phyloP scores from a whole-genome alignment of 2,888 invertebrate species.

The Drosophila conformis region DNA sequence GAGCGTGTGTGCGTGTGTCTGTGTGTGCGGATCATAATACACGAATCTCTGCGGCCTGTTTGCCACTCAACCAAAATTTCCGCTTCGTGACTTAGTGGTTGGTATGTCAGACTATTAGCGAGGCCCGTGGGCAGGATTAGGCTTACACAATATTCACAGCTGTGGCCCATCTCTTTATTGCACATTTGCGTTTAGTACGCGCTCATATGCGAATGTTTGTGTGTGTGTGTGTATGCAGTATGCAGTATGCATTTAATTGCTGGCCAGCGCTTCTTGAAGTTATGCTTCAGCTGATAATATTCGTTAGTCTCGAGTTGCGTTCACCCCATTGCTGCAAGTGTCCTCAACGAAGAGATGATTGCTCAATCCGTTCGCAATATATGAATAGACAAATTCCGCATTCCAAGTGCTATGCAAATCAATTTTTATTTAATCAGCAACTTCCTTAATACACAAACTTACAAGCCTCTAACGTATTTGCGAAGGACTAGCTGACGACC shows the following conservation, averaged over 20 bases:
- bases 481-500: background rate
- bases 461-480: background rate
- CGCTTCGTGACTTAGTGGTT: slow-evolving; percentile 57
- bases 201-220: background rate
- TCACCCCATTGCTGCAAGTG: slow-evolving; percentile 5
- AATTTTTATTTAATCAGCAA: background rate
- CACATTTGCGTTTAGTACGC: slow-evolving; percentile 20
- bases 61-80: slow-evolving; percentile 57
- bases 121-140: slow-evolving; percentile 60
- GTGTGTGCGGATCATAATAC: slow-evolving; percentile 23
- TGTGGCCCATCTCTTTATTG: slow-evolving; percentile 34
- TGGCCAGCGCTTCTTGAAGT: slow-evolving; percentile 17
- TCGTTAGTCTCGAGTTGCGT: slow-evolving; percentile 10
- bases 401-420: slow-evolving; percentile 26
- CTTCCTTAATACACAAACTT: background rate
- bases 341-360: slow-evolving; percentile 17
- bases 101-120: slow-evolving; percentile 7
- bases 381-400: slow-evolving; percentile 49
- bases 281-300: slow-evolving; percentile 16
- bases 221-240: background rate
- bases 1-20: background rate
- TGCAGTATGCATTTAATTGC: slow-evolving; percentile 19
- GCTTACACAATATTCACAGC: slow-evolving; percentile 47
- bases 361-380: slow-evolving; percentile 25
- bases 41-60: slow-evolving; percentile 33